phyloP scores from a whole-genome alignment of 2,113 vertebrate species.

The Cercocebus atys region DNA sequence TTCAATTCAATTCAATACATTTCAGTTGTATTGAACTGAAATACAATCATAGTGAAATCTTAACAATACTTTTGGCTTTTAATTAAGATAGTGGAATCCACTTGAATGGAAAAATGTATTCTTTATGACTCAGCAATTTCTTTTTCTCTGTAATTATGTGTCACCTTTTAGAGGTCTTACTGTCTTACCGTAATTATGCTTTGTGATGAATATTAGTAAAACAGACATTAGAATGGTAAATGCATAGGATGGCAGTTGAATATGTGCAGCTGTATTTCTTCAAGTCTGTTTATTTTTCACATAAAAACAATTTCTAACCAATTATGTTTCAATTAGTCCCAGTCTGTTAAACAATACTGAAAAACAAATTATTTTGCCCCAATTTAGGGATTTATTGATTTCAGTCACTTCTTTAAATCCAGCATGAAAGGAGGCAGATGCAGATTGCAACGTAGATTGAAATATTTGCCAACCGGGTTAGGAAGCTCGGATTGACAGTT shows the following conservation, averaged over 20 bases:
- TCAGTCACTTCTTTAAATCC: not conserved
- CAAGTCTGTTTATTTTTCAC: slow-evolving; percentile 4
- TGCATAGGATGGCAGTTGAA: not conserved
- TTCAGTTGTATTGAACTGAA: not conserved
- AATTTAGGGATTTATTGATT: not conserved
- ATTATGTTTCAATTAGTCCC: not conserved
- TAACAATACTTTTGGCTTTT: slow-evolving; percentile 29
- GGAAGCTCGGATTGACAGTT: too few species aligned
- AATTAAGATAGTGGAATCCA: slow-evolving; percentile 46
- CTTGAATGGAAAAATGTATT: not conserved
- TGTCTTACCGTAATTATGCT: slow-evolving; percentile 1
- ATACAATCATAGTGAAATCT: slow-evolving; percentile 22
- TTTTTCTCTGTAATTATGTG: slow-evolving; percentile 51
- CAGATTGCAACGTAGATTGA: not conserved
- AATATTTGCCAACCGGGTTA: fast-evolving
- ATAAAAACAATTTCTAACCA: slow-evolving; percentile 44
- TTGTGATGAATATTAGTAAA: slow-evolving; percentile 56
- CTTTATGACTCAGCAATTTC: slow-evolving; percentile 29
- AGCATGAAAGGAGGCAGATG: not conserved
- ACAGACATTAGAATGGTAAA: slow-evolving; percentile 6
- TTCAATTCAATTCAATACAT: too few species aligned
- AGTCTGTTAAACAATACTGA: slow-evolving; percentile 19
- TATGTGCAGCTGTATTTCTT: not conserved
- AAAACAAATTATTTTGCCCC: not conserved
- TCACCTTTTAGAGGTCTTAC: slow-evolving; percentile 20